Percentiles rank a stretch among this genome's conserved stretches.
These are phyloP conservation scores for Eueides isabella DNA, from an alignment of 1,140 invertebrate genomes.

Conservation along the genomic window DNA sequence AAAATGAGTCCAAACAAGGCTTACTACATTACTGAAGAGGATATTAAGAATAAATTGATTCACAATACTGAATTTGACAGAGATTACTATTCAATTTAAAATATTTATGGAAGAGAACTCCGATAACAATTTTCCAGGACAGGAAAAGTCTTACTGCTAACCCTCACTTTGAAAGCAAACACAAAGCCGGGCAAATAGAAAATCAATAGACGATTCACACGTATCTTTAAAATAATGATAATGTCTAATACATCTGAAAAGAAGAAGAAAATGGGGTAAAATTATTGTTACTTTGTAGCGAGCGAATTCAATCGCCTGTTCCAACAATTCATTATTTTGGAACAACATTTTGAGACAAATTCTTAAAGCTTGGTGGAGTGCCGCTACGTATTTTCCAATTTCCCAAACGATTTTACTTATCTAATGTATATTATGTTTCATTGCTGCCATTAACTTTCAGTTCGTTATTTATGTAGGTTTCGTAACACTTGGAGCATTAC, in stretches of 20 bases:
- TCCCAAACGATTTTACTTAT: neutral
- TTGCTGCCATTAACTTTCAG: neutral
- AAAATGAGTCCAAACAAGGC: constrained; percentile 23
- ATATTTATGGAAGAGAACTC: constrained; percentile 32
- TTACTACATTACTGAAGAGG: constrained; percentile 8
- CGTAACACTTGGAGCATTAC: constrained; percentile 5
- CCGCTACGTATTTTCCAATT: constrained; percentile 1
- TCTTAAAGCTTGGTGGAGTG: constrained; percentile 2
- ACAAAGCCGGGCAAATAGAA: constrained; percentile 46
- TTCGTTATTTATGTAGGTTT: neutral
- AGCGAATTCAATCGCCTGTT: constrained; percentile 35
- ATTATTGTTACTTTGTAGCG: constrained; percentile 44
- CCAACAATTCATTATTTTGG: constrained; percentile 36
- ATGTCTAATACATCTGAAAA: constrained; percentile 29
- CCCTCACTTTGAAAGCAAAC: constrained; percentile 29
- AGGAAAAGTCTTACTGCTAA: constrained; percentile 40
- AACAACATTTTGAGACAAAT: constrained; percentile 32
- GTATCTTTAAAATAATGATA: constrained; percentile 55
- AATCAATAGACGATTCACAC: constrained; percentile 56
- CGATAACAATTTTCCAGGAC: constrained; percentile 22
- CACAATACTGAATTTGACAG: constrained; percentile 18
- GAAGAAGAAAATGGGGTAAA: constrained; percentile 41
- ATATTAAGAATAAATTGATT: constrained; percentile 35
- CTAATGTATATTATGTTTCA: constrained; percentile 1
- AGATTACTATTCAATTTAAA: constrained; percentile 35